phyloP scores from a whole-genome alignment of 2,888 invertebrate species.

The Antitype chi region DNA sequence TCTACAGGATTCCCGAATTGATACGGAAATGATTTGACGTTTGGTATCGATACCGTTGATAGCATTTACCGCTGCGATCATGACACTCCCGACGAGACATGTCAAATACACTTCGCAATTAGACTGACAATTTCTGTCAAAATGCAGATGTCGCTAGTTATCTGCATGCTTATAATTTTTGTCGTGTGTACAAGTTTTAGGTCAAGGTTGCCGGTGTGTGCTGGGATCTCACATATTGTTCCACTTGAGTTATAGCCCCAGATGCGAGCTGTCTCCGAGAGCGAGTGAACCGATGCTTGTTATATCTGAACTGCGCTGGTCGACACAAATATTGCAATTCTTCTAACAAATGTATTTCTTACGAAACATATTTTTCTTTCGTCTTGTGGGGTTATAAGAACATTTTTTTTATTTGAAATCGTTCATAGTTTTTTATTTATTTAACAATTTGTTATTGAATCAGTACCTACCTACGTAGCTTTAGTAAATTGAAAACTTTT shows the following conservation, averaged over 20 bases:
- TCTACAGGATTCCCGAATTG: neutral
- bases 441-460: neutral
- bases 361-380: conserved; percentile 29
- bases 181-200: conserved; percentile 14
- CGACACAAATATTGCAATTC: conserved; percentile 40
- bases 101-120: conserved; percentile 3
- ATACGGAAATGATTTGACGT: neutral
- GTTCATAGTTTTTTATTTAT: neutral
- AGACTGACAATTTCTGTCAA: neutral
- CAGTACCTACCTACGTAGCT: no score
- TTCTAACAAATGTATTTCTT: conserved; percentile 41
- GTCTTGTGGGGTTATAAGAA: conserved; percentile 18
- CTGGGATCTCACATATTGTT: conserved; percentile 54
- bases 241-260: conserved; percentile 48
- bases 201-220: conserved; percentile 35
- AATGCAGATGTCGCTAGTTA: conserved; percentile 21
- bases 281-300: conserved; percentile 52
- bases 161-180: conserved; percentile 10
- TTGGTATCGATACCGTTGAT: neutral
- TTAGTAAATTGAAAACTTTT: neutral
- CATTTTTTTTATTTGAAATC: conserved; percentile 32
- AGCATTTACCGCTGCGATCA: neutral
- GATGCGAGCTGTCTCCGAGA: conserved; percentile 39
- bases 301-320: conserved; percentile 34
- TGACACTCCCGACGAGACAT: neutral